Percentiles rank a stretch among this genome's conserved stretches.
phyloP scores from a whole-genome alignment of 2,797 vertebrate genomes.

The Hypotaenidia philippensis region DNA sequence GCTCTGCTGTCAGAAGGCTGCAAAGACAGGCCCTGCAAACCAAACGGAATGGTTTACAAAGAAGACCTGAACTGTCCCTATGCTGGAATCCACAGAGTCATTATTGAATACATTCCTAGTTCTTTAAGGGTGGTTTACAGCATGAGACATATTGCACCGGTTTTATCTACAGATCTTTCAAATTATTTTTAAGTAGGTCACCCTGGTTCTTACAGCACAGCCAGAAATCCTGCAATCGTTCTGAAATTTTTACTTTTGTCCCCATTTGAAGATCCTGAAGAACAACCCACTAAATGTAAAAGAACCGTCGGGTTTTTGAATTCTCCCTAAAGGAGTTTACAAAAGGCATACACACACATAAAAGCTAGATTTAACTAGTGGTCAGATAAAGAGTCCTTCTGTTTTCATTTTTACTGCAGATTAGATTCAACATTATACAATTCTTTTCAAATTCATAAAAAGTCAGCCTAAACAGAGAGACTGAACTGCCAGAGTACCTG shows the following conservation, averaged over 20 bases:
- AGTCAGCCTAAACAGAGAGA: constrained; percentile 33
- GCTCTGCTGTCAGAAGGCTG: constrained; percentile 28
- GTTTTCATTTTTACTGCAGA: constrained; percentile 10
- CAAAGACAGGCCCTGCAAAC: neutral
- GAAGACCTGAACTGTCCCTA: neutral
- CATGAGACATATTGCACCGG: neutral
- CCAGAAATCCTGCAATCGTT: constrained; percentile 45
- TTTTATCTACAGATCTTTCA: constrained; percentile 48
- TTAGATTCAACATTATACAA: neutral
- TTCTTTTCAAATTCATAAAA: constrained; percentile 20
- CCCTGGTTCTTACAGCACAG: constrained; percentile 13
- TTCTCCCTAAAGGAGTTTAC: constrained; percentile 17
- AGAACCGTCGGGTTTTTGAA: neutral
- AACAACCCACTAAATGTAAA: constrained; percentile 5
- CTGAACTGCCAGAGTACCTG: constrained; percentile 46
- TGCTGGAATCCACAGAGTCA: neutral
- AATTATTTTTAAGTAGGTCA: constrained; percentile 65
- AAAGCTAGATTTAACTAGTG: neutral
- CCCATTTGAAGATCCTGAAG: constrained; percentile 51
- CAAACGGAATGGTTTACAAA: neutral
- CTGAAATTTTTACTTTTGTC: constrained; percentile 56
- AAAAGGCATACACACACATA: neutral
- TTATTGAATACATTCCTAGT: neutral
- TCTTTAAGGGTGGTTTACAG: constrained; percentile 13
- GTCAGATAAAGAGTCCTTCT: neutral